phyloP scores from a whole-genome alignment of 2,888 invertebrate genomes.

The Muschampia plurimacula region DNA sequence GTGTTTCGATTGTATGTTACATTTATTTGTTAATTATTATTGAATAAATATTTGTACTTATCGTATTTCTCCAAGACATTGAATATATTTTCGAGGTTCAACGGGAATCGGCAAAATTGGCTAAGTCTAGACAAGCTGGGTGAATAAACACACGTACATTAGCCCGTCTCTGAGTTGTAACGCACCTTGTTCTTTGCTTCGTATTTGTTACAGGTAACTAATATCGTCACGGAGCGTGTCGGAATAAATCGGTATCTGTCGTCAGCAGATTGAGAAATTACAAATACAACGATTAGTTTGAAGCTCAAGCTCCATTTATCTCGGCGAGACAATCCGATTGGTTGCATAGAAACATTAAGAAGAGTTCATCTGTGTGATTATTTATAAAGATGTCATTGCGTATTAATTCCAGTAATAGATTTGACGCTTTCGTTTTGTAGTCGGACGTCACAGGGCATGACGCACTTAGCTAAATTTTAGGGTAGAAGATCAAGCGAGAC shows the following conservation, averaged over 20 bases:
- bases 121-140: background rate
- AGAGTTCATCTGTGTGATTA: slow-evolving; percentile 53
- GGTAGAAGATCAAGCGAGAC: no score
- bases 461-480: background rate
- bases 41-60: background rate
- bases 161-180: slow-evolving; percentile 1
- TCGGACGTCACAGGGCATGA: background rate
- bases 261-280: slow-evolving; percentile 69
- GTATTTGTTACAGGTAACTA: slow-evolving; percentile 50
- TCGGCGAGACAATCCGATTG: slow-evolving; percentile 65
- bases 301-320: slow-evolving; percentile 73
- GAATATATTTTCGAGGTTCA: slow-evolving; percentile 4
- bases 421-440: background rate
- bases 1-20: background rate
- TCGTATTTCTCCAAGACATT: background rate
- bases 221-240: slow-evolving; percentile 60
- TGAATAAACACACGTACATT: slow-evolving; percentile 5
- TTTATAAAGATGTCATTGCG: slow-evolving; percentile 59
- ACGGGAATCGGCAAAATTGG: slow-evolving; percentile 1
- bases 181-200: slow-evolving; percentile 4
- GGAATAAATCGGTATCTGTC: slow-evolving; percentile 68
- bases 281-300: slow-evolving; percentile 72
- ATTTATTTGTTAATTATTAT: background rate
- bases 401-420: slow-evolving; percentile 45
- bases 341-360: slow-evolving; percentile 53